Base-by-base conservation (phyloP, 2,797 vertebrate genomes). In the Acipenser ruthenus region DNA sequence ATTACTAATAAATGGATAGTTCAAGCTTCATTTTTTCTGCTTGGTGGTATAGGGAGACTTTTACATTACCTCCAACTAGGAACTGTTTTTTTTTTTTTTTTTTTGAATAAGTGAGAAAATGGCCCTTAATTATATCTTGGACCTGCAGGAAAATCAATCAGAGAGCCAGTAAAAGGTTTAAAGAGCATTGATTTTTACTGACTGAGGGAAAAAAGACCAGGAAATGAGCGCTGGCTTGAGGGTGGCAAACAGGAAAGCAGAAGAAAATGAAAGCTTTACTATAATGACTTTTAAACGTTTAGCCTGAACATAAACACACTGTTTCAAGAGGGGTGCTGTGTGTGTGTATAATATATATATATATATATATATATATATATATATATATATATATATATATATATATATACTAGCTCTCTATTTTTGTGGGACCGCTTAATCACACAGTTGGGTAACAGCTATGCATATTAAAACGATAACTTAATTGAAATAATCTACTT, bases 161-260 rank as follows among this genome's bases (percentile, higher is more conserved):
- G 1, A 0, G 73, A 74, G 79, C 70, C 83, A 78, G 78, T 82
- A 79, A 83, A 82, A 80, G 75, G 78, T 78, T 80, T 78, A 78
- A 79, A 78, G 69, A 75, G 72, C 76, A 76, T 79, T 77, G 79
- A 82, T 79, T 82, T 68, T 62, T 58, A 58, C 11, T 62, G 60
- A 62, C 60, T 23, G 60, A n/a, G 18, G 2, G 18, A 12, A 37
- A 37, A 37, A 37, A 37, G 2, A 37, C 23, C 23, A 37, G 23
- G 23, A 37, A 37, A 37, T 37, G 47, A 12, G 60, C 9, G n/a
- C 60, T 15, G 3, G 60, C 18, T 23, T 62, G 8, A 9, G 60
- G 18, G 11, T n/a, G 11, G 18, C n/a, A 37, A n/a, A 37, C 18
- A 4, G 60, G 18, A 37, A 62, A 62, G 2, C 4, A 23, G 11